Evolutionary conservation across 30 jellyfish, hydroid and myxozoan species (phyloP).

Genomic region (Aurelia aurita complex sp. Pacific): DNA sequence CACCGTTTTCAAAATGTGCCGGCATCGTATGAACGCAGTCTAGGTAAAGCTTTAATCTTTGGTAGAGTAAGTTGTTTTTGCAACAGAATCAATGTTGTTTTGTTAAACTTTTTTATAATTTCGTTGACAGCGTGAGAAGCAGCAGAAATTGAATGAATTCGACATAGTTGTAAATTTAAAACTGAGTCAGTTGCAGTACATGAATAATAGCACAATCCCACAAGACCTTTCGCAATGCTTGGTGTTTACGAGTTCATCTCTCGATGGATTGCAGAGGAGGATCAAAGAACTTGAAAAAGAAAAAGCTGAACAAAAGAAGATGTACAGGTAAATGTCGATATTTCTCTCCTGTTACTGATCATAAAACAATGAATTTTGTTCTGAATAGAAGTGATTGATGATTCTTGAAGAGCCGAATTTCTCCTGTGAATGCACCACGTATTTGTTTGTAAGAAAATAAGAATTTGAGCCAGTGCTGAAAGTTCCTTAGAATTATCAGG

Average conservation of each 20-base stretch:
- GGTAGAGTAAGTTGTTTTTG: neutral
- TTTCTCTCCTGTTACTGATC: neutral
- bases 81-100: neutral
- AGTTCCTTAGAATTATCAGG: too few relatives aligned
- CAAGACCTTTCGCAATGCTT: constrained; percentile 83
- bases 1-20: too few relatives aligned
- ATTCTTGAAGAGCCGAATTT: too few relatives aligned
- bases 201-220: constrained; percentile 78
- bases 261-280: constrained; percentile 78
- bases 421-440: too few relatives aligned
- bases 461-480: too few relatives aligned
- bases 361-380: too few relatives aligned
- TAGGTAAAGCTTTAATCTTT: neutral
- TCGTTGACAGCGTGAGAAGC: constrained; percentile 87
- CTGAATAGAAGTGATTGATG: too few relatives aligned
- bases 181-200: constrained; percentile 87
- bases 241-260: constrained; percentile 68
- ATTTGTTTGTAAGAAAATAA: too few relatives aligned
- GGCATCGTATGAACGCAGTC: too few relatives aligned
- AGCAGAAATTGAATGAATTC: constrained; percentile 90
- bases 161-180: constrained; percentile 91
- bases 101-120: neutral
- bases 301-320: constrained; percentile 75
- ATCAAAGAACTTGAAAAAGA: constrained; percentile 91
- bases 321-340: constrained; percentile 57